Evolutionary conservation across 2,113 vertebrate species (phyloP).

Genomic region (Colaptes auratus): DNA sequence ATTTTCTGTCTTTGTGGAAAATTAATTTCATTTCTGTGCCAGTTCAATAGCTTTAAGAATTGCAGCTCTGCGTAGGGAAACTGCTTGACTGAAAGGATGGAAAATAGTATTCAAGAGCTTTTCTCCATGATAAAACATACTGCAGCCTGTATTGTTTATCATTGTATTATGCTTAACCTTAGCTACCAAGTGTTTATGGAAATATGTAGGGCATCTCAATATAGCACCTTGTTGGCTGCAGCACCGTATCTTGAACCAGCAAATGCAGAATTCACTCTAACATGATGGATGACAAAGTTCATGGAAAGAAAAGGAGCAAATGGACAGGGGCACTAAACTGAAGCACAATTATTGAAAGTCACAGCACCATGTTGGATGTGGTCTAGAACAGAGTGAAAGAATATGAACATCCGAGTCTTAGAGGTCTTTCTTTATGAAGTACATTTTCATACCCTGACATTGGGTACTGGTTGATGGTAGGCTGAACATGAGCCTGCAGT

Average conservation of each 20-base stretch:
- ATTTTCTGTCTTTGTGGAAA: background rate
- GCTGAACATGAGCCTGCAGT: no score
- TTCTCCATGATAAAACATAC: background rate
- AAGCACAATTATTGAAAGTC: background rate
- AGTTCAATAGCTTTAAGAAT: constrained; percentile 39
- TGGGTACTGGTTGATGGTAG: no score
- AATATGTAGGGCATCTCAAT: background rate
- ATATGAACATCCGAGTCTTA: background rate
- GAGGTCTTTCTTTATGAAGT: background rate
- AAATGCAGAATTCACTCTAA: background rate
- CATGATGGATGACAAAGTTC: background rate
- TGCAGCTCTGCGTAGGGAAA: background rate
- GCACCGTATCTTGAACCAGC: background rate
- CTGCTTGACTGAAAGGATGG: background rate
- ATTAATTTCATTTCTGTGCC: background rate
- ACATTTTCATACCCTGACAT: background rate
- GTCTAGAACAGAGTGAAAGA: background rate
- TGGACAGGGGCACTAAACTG: background rate
- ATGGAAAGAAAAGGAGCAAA: background rate
- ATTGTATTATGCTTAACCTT: background rate
- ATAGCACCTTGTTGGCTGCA: background rate
- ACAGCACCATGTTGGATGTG: background rate
- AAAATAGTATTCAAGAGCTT: constrained; percentile 31
- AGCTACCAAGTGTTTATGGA: background rate
- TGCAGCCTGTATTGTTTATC: background rate